Percentiles rank a stretch among this genome's conserved stretches.
phyloP scores from a whole-genome alignment of 2,888 invertebrate species.

The Temnothorax unifasciatus region DNA sequence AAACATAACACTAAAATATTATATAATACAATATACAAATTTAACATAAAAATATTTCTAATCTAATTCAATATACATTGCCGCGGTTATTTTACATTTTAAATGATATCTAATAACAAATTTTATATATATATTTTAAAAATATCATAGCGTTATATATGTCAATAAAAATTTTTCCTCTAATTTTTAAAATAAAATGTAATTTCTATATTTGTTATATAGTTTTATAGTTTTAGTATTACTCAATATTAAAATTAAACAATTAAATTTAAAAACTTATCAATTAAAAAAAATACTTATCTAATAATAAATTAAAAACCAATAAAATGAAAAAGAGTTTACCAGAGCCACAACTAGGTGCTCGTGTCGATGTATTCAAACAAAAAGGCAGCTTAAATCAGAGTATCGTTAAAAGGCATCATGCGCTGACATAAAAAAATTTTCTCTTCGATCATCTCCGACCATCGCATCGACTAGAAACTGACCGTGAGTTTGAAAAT shows the following conservation, averaged over 20 bases:
- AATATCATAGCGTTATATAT: background rate
- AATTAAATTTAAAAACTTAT: background rate
- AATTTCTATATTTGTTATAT: background rate
- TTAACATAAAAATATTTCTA: background rate
- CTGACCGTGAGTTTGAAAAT: too few relatives aligned
- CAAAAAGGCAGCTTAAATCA: too few relatives aligned
- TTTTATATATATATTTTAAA: background rate
- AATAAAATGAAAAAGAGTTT: too few relatives aligned
- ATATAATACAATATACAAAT: background rate
- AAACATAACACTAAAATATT: background rate
- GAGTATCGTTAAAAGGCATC: too few relatives aligned
- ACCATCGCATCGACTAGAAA: too few relatives aligned
- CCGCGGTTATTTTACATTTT: background rate
- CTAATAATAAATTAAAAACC: too few relatives aligned
- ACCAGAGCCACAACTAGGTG: too few relatives aligned
- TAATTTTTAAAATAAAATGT: background rate
- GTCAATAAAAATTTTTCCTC: background rate
- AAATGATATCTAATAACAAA: background rate
- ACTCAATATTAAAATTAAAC: background rate
- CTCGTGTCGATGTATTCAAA: too few relatives aligned
- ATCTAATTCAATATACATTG: background rate
- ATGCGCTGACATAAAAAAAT: too few relatives aligned
- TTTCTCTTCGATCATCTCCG: too few relatives aligned
- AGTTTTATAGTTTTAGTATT: background rate
- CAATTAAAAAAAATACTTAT: background rate